Percentiles rank a stretch among this genome's conserved stretches.
Conservation (phyloP, 2,113 vertebrate species). For the Bambusicola thoracicus region DNA sequence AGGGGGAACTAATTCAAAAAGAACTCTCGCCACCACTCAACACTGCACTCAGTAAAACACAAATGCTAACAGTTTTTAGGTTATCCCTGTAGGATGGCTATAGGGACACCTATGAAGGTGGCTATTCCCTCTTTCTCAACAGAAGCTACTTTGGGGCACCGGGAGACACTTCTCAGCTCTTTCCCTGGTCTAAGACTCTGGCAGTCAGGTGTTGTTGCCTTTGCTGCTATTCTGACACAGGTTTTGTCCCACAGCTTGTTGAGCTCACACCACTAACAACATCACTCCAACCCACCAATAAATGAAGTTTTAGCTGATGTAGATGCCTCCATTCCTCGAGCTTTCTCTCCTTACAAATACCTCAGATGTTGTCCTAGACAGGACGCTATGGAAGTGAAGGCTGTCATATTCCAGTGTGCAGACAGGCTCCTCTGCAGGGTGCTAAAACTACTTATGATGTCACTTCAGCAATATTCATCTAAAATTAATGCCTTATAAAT, state of each 20-base stretch:
- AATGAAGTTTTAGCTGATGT: not conserved
- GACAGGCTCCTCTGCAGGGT: conserved; percentile 53
- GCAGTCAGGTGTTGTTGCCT: not conserved
- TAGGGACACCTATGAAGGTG: too few species aligned
- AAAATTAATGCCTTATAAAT: conserved; percentile 78
- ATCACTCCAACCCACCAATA: not conserved
- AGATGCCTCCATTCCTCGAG: not conserved
- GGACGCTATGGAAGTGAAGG: not conserved
- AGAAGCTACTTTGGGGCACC: not conserved
- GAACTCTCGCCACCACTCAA: not conserved
- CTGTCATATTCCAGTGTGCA: conserved; percentile 40
- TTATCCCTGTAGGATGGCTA: too few species aligned
- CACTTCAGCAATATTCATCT: conserved; percentile 70
- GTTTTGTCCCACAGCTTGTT: not conserved
- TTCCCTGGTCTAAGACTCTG: not conserved
- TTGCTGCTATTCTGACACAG: not conserved
- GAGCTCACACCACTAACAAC: not conserved
- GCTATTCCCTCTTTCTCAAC: not conserved
- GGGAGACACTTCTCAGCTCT: not conserved
- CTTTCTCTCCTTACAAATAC: not conserved
- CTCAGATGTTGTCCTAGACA: conserved; percentile 1
- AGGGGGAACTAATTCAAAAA: conserved; percentile 53
- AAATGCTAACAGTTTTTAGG: conserved; percentile 16
- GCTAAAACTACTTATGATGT: conserved; percentile 65
- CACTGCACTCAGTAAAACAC: conserved; percentile 12